Evolutionary conservation across 2,797 vertebrate genomes (phyloP).

Genomic region (Tapera naevia): DNA sequence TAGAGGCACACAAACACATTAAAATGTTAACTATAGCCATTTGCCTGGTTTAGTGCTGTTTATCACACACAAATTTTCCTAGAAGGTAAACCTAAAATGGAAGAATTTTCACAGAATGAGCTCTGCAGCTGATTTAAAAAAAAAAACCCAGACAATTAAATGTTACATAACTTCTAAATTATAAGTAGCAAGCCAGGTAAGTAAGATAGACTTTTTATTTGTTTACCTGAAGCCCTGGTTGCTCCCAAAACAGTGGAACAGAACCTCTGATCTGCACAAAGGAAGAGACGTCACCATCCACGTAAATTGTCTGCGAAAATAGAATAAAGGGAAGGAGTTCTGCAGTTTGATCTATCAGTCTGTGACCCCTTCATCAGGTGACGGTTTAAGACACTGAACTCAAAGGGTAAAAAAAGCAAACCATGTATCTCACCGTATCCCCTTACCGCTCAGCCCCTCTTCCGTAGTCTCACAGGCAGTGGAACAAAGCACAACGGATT

Average conservation of each 20-base stretch:
- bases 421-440: neutral
- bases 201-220: neutral
- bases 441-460: neutral
- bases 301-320: slow-evolving; percentile 77
- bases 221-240: slow-evolving; percentile 78
- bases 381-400: slow-evolving; percentile 57
- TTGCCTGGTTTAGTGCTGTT: neutral
- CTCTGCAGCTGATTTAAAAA: neutral
- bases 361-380: slow-evolving; percentile 40
- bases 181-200: neutral
- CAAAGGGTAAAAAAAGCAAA: slow-evolving; percentile 28
- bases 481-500: neutral
- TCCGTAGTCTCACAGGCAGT: neutral
- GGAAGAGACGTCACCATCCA: slow-evolving; percentile 81
- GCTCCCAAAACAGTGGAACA: slow-evolving; percentile 83
- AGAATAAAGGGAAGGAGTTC: slow-evolving; percentile 17
- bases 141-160: neutral
- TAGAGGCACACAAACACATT: neutral
- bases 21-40: neutral
- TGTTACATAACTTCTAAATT: neutral
- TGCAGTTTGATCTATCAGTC: slow-evolving; percentile 42
- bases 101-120: neutral
- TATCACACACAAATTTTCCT: neutral
- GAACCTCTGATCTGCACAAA: slow-evolving; percentile 84
- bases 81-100: neutral